phyloP scores from a whole-genome alignment of 2,113 vertebrate genomes.

The Bucco capensis region DNA sequence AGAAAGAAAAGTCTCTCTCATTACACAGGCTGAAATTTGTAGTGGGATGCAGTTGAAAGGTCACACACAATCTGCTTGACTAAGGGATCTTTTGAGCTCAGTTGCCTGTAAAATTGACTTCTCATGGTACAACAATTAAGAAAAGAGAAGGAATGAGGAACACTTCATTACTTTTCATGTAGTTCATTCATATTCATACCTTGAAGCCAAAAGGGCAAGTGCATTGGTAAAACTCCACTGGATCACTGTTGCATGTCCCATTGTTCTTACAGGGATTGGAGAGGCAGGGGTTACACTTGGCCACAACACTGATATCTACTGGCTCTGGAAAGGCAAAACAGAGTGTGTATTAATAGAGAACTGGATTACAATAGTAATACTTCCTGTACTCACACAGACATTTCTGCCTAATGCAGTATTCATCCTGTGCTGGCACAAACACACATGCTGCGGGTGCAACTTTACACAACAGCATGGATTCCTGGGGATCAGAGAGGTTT shows the following conservation, averaged over 20 bases:
- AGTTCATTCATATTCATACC: constrained; percentile 69
- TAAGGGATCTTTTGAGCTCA: neutral
- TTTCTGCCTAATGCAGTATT: neutral
- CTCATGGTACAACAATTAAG: neutral
- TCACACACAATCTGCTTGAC: neutral
- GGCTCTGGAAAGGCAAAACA: constrained; percentile 75
- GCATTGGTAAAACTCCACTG: constrained; percentile 84
- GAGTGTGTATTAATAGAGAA: neutral
- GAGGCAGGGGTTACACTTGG: constrained; percentile 94
- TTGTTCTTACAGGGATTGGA: constrained; percentile 90
- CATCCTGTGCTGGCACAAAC: neutral
- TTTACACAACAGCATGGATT: neutral
- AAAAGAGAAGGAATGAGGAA: neutral
- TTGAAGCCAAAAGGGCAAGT: constrained; percentile 92
- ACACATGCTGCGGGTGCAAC: neutral
- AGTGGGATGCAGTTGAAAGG: neutral
- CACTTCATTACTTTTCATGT: neutral
- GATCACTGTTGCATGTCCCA: constrained; percentile 85
- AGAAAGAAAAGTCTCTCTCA: neutral
- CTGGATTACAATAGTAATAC: neutral
- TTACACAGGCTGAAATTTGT: neutral
- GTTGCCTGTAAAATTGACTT: neutral
- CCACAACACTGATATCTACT: constrained; percentile 80
- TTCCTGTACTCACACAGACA: neutral
- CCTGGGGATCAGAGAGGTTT: constrained; percentile 7